Percentiles rank a stretch among this genome's conserved stretches.
These are phyloP conservation scores for Tenthredo livida DNA, from an alignment of 2,888 invertebrate genomes.

Conservation along the genomic window DNA sequence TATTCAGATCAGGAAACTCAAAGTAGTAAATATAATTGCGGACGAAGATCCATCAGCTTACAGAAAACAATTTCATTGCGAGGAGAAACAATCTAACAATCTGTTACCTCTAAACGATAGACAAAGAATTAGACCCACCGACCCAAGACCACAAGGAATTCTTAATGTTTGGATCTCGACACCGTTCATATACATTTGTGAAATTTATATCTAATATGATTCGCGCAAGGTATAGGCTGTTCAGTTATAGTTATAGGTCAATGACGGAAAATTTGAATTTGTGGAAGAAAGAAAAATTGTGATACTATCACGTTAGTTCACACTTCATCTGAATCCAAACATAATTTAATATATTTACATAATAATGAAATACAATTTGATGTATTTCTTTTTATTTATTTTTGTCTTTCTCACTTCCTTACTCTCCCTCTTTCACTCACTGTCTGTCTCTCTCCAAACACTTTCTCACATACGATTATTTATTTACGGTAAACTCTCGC, in stretches of 20 bases:
- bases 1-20: constrained; percentile 11
- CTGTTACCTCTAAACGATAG: neutral
- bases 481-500: neutral
- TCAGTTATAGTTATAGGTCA: neutral
- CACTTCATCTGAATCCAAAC: neutral
- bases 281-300: neutral
- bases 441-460: constrained; percentile 9
- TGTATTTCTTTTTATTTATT: neutral
- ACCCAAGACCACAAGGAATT: neutral
- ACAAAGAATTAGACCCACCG: neutral
- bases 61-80: neutral
- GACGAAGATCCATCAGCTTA: neutral
- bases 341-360: constrained; percentile 39
- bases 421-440: neutral
- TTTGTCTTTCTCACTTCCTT: neutral
- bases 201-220: neutral
- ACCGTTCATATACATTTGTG: neutral
- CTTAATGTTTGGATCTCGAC: neutral
- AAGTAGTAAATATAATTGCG: neutral
- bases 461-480: constrained; percentile 8
- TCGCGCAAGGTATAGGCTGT: neutral
- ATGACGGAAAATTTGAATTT: neutral
- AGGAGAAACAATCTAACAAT: neutral
- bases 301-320: neutral
- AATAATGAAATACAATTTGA: constrained; percentile 6